Evolutionary conservation across 1,140 invertebrate species (phyloP).

Genomic region (Drosophila trapezifrons): DNA sequence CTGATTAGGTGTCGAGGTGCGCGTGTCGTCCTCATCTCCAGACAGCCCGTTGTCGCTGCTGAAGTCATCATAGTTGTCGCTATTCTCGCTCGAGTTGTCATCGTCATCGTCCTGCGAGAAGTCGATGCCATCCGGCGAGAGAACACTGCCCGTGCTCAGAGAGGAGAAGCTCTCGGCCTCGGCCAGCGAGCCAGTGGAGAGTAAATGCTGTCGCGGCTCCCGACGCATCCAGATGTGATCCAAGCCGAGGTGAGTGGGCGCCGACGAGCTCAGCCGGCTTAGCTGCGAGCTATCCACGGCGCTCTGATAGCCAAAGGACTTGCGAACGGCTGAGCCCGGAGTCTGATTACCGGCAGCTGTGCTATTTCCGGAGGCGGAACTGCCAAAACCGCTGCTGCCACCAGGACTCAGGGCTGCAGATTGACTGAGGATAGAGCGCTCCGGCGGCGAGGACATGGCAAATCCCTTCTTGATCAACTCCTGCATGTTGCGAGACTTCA

Average conservation of each 20-base stretch:
- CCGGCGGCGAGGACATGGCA: slow-evolving; percentile 84
- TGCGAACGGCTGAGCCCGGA: slow-evolving; percentile 49
- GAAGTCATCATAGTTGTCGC: slow-evolving; percentile 93
- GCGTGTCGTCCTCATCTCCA: slow-evolving; percentile 88
- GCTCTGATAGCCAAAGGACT: slow-evolving; percentile 66
- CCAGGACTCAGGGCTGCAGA: slow-evolving; percentile 85
- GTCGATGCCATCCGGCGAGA: slow-evolving; percentile 92
- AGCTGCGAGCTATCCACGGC: slow-evolving; percentile 73
- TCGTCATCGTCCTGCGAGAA: slow-evolving; percentile 93
- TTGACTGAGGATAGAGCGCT: slow-evolving; percentile 86
- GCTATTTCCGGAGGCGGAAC: slow-evolving; percentile 57
- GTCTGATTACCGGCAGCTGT: slow-evolving; percentile 36
- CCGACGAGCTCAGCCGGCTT: slow-evolving; percentile 91
- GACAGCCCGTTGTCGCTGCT: slow-evolving; percentile 92
- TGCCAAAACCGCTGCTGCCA: slow-evolving; percentile 77
- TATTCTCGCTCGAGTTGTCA: slow-evolving; percentile 91
- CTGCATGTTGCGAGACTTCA: slow-evolving; percentile 84
- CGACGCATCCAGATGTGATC: slow-evolving; percentile 91
- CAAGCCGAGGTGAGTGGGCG: slow-evolving; percentile 90
- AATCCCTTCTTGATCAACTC: slow-evolving; percentile 86
- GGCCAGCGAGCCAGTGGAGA: slow-evolving; percentile 93
- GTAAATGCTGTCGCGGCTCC: slow-evolving; percentile 92
- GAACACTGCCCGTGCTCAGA: slow-evolving; percentile 91
- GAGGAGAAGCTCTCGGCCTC: slow-evolving; percentile 95
- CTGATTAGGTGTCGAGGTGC: slow-evolving; percentile 84